Evolutionary conservation across 2,797 vertebrate species (phyloP).

Genomic region (Hoplostethus mediterraneus): DNA sequence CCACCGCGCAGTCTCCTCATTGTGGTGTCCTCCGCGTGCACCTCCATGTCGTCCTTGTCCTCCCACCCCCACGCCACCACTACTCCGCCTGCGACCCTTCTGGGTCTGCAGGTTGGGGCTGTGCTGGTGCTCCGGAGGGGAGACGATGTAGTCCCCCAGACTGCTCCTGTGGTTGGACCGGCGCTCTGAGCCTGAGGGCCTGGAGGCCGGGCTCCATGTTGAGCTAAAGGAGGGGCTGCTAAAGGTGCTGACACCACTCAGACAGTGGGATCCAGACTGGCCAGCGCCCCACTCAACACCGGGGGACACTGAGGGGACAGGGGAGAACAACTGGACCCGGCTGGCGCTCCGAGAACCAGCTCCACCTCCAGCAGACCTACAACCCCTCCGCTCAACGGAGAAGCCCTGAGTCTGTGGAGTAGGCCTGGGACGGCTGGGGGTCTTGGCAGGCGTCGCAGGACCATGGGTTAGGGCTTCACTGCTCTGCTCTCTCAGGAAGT

Average conservation of each 20-base stretch:
- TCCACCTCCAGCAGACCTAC: slow-evolving; percentile 62
- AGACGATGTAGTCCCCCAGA: slow-evolving; percentile 88
- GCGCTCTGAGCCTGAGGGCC: slow-evolving; percentile 81
- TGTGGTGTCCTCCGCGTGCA: slow-evolving; percentile 71
- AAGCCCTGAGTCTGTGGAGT: slow-evolving; percentile 60
- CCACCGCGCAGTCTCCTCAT: slow-evolving; percentile 74
- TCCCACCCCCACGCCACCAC: slow-evolving; percentile 65
- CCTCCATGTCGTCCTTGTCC: slow-evolving; percentile 70
- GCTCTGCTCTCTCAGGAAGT: slow-evolving; percentile 96
- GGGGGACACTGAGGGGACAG: slow-evolving; percentile 74
- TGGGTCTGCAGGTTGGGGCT: slow-evolving; percentile 77
- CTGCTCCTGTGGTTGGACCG: slow-evolving; percentile 84
- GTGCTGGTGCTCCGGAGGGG: slow-evolving; percentile 80
- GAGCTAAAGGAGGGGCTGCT: slow-evolving; percentile 85
- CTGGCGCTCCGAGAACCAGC: slow-evolving; percentile 77
- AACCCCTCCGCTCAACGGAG: slow-evolving; percentile 69
- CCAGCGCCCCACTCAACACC: slow-evolving; percentile 65
- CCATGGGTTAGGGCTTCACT: slow-evolving; percentile 92
- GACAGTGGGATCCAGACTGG: slow-evolving; percentile 58
- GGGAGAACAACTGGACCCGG: slow-evolving; percentile 90
- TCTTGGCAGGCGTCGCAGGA: slow-evolving; percentile 95
- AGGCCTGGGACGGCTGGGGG: slow-evolving; percentile 84
- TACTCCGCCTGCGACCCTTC: slow-evolving; percentile 77
- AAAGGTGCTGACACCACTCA: slow-evolving; percentile 75
- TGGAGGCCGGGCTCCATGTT: slow-evolving; percentile 80